Base-by-base conservation (phyloP, 2,888 invertebrate species). In the Scrobipalpa costella region DNA sequence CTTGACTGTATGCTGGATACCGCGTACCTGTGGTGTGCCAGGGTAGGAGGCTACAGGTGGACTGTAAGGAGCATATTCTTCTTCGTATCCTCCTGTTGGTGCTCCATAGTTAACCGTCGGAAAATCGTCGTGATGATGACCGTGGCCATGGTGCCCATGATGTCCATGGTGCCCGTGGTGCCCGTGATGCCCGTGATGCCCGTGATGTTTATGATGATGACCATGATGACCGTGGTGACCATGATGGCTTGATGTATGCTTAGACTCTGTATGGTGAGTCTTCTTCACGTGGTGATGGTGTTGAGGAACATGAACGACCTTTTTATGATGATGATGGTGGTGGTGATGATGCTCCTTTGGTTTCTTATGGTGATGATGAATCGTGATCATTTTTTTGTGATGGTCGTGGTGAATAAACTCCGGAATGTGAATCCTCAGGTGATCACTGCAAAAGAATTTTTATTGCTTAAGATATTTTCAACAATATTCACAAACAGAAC, bases 311-410 rank as follows among this genome's bases (percentile, higher is more conserved):
- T 80, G 78, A 0, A 85, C 83, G 6, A 21, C 21, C 72, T 73
- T 81, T 65, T 65, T 79, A 62, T 71, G 84, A 67, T 73, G 83
- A 64, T 78, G 85, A 67, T 78, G 87, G 52, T 90, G 89, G 60
- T 86, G 85, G 66, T 87, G 88, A 66, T 90, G 87, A 67, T 90
- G 89, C 71, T 91, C 88, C 73, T 92, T 89, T 59, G 92, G 89
- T 65, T 88, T 85, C 58, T 88, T 86, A 59, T 92, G 88, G 65
- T 92, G 92, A 65, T 93, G 91, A 69, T 93, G 93, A 57, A 93
- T 88, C 13, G 92, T 93, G 55, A 94, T 88, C 62, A 93, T 92
- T 74, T 93, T 93, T 7, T 93, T 94, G 72, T 94, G 94, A 66
- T 92, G 87, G 58, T 93, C 92, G 67, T 93, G 93, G 55, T 93